Percentiles rank a stretch among this genome's conserved stretches.
These are phyloP conservation scores for Stenolophus ochropezus DNA, from an alignment of 2,888 invertebrate species.

Conservation along the genomic window DNA sequence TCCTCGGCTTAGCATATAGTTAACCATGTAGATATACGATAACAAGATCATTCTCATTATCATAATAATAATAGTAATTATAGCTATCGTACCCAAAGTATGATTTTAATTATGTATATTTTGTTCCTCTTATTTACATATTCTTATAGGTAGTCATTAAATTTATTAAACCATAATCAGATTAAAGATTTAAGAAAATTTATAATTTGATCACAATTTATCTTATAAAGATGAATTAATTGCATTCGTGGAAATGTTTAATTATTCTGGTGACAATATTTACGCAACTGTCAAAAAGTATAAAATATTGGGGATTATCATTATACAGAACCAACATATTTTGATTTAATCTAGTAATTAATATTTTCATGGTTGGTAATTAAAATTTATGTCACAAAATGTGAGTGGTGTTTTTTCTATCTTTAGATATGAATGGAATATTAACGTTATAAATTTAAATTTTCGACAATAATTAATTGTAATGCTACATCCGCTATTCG, in stretches of 20 bases:
- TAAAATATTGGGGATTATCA: slow-evolving; percentile 42
- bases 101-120: slow-evolving; percentile 19
- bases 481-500: neutral
- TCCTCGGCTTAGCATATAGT: neutral
- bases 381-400: slow-evolving; percentile 38
- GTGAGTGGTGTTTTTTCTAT: slow-evolving; percentile 11
- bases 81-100: slow-evolving; percentile 1
- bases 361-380: slow-evolving; percentile 10
- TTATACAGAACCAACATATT: slow-evolving; percentile 8
- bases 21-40: slow-evolving; percentile 10
- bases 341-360: slow-evolving; percentile 23
- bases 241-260: neutral
- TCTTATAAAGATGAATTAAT: slow-evolving; percentile 20
- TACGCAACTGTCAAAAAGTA: slow-evolving; percentile 12
- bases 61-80: slow-evolving; percentile 37
- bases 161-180: slow-evolving; percentile 21
- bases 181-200: slow-evolving; percentile 26
- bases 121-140: slow-evolving; percentile 29
- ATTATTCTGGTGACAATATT: slow-evolving; percentile 28
- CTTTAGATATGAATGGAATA: slow-evolving; percentile 17
- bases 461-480: slow-evolving; percentile 24
- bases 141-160: slow-evolving; percentile 15
- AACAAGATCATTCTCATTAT: neutral
- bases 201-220: slow-evolving; percentile 34
- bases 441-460: slow-evolving; percentile 32